Evolutionary conservation across 2,113 vertebrate genomes (phyloP).

Genomic region (Sporophila hypoxantha): DNA sequence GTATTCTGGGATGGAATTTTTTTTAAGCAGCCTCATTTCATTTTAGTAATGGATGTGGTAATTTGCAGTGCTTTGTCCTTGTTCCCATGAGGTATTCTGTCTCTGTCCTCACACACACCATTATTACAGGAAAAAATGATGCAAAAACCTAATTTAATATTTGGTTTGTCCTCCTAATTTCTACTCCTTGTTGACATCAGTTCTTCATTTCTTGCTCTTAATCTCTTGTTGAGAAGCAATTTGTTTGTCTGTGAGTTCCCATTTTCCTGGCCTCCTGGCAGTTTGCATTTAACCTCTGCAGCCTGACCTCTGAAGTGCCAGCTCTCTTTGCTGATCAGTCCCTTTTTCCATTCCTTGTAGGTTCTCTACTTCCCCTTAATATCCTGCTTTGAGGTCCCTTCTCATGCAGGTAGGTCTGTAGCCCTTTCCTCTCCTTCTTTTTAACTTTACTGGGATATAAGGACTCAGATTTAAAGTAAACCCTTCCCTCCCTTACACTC

Average conservation of each 20-base stretch:
- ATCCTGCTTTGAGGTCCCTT: constrained; percentile 56
- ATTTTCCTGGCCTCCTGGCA: constrained; percentile 24
- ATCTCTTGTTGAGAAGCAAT: constrained; percentile 29
- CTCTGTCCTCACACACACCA: constrained; percentile 16
- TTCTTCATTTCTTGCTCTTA: constrained; percentile 19
- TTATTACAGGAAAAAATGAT: constrained; percentile 42
- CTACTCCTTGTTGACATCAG: constrained; percentile 1
- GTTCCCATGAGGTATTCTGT: constrained; percentile 36
- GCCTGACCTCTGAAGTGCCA: constrained; percentile 16
- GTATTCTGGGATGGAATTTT: constrained; percentile 15
- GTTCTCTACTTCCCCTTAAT: constrained; percentile 52
- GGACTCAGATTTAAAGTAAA: constrained; percentile 9
- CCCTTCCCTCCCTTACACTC: neutral
- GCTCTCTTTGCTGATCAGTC: constrained; percentile 38
- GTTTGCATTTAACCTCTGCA: neutral
- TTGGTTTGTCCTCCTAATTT: constrained; percentile 7
- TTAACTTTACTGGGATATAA: neutral
- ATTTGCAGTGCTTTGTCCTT: constrained; percentile 52
- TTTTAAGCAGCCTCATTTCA: constrained; percentile 39
- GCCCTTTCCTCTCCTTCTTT: constrained; percentile 27
- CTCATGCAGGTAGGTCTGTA: constrained; percentile 55
- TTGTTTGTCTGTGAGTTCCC: constrained; percentile 20
- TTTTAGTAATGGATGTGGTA: constrained; percentile 46
- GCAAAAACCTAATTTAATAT: constrained; percentile 23
- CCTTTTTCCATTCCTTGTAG: constrained; percentile 57